Percentiles rank a stretch among this genome's conserved stretches.
phyloP scores from a whole-genome alignment of 2,113 vertebrate species.

The Talpa occidentalis region DNA sequence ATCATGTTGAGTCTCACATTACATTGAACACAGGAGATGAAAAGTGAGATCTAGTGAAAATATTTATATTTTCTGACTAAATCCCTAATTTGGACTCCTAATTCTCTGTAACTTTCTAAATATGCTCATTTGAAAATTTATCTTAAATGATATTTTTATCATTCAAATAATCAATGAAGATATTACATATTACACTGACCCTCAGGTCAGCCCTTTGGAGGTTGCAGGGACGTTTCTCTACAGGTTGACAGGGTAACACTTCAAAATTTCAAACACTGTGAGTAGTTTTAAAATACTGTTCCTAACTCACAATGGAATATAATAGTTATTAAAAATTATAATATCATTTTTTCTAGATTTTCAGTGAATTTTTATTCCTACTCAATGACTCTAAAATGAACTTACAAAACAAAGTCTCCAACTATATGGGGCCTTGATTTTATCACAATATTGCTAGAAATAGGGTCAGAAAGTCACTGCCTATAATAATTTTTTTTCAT shows the following conservation, averaged over 20 bases:
- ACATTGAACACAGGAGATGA: neutral
- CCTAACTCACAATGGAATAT: neutral
- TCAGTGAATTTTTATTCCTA: neutral
- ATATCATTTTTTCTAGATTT: slow-evolving; percentile 5
- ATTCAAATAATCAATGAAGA: neutral
- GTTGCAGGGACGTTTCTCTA: neutral
- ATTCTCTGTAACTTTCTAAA: neutral
- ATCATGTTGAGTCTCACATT: neutral
- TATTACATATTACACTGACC: neutral
- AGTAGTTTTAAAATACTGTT: neutral
- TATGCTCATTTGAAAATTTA: neutral
- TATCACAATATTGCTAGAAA: slow-evolving; percentile 7
- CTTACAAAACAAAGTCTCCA: neutral
- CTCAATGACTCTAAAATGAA: neutral
- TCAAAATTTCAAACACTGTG: slow-evolving; percentile 12
- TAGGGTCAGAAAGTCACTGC: slow-evolving; percentile 20
- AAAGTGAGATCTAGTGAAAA: neutral
- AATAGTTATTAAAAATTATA: neutral
- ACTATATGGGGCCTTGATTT: neutral
- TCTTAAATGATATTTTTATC: neutral
- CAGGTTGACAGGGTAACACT: neutral
- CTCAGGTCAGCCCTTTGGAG: neutral
- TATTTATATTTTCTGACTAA: neutral
- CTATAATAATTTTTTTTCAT: slow-evolving; percentile 38
- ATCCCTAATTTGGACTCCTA: neutral